Evolutionary conservation across 2,797 vertebrate species (phyloP), one percentile per base, ranked within the genome.

Genomic region (Gymnoscopelus microlampas): DNA sequence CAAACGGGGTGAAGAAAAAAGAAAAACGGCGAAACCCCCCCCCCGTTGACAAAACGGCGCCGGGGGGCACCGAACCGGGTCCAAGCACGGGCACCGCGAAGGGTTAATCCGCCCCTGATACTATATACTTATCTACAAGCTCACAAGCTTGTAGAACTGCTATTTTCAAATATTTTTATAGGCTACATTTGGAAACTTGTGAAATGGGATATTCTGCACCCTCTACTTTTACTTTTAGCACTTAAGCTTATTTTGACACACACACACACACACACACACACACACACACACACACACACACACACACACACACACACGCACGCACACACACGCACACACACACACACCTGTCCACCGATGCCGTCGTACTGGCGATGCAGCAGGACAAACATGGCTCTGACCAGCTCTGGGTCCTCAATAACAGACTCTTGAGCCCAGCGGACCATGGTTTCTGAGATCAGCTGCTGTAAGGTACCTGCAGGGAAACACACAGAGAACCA

Each of bases 361-460:
- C 97, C 97, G 1, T 98, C 97, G 0, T 98, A 98, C 70, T 99
- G 97, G 2, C 97, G 93, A 69, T 99, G 97, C 0, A 99, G 91
- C 69, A 99, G 76, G 47, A 98, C 95, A 61, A 99, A 99, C 97
- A 99, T 99, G 76, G 97, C 97, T 76, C 96, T 89, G 90, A 99
- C 97, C 77, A 99, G 84, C 70, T 98, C 97, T 0, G 97, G 96
- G 78, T 98, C 97, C 80, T 98, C 97, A 14, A 99, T 98, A 10
- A 97, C 95, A 0, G 96, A 97, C 86, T 99, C 97, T 85, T 99
- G 97, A 50, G 97, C 96, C 97, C 97, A 99, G 53, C 96, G 96
- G 6, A 99, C 97, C 96, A 99, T 97, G 0, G 97, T 99, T 54
- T 98, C 95, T 0, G 97, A 98, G 64, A 98, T 97, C 80, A 99